Percentiles rank a stretch among this genome's conserved stretches.
phyloP scores from a whole-genome alignment of 2,888 invertebrate genomes.

The Mythimna ferrago region DNA sequence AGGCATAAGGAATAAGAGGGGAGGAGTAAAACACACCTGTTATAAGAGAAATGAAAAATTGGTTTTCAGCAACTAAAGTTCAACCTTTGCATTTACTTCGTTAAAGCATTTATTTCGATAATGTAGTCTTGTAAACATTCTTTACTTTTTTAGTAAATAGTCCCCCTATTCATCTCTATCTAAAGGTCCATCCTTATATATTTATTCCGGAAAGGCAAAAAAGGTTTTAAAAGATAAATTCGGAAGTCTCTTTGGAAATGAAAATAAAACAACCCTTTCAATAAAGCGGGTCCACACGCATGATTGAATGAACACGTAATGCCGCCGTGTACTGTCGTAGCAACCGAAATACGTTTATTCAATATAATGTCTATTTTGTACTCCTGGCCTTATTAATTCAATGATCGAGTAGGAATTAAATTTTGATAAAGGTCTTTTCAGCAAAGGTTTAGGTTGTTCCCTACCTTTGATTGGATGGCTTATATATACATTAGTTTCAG shows the following conservation, averaged over 20 bases:
- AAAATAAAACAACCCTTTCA: slow-evolving; percentile 62
- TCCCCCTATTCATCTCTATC: slow-evolving; percentile 27
- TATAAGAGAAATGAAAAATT: background rate
- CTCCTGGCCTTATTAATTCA: slow-evolving; percentile 45
- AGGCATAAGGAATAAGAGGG: too few species aligned
- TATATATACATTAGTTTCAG: background rate
- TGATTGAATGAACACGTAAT: slow-evolving; percentile 56
- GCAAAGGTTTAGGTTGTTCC: slow-evolving; percentile 7
- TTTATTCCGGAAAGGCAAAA: slow-evolving; percentile 44
- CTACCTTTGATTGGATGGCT: slow-evolving; percentile 14
- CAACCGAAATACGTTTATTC: slow-evolving; percentile 34
- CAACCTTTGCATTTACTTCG: background rate
- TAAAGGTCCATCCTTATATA: slow-evolving; percentile 37
- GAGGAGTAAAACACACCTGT: background rate
- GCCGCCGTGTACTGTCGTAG: slow-evolving; percentile 34
- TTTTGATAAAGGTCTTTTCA: slow-evolving; percentile 29
- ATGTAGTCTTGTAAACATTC: slow-evolving; percentile 14
- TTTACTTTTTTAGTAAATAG: slow-evolving; percentile 41
- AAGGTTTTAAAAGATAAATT: slow-evolving; percentile 57
- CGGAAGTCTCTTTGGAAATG: slow-evolving; percentile 44
- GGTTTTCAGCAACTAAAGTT: background rate
- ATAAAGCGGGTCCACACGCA: slow-evolving; percentile 51
- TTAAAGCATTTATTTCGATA: background rate
- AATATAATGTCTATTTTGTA: slow-evolving; percentile 47
- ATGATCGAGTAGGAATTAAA: slow-evolving; percentile 41